Conservation (phyloP, 1,140 invertebrate genomes). For the Arctopsyche grandis region DNA sequence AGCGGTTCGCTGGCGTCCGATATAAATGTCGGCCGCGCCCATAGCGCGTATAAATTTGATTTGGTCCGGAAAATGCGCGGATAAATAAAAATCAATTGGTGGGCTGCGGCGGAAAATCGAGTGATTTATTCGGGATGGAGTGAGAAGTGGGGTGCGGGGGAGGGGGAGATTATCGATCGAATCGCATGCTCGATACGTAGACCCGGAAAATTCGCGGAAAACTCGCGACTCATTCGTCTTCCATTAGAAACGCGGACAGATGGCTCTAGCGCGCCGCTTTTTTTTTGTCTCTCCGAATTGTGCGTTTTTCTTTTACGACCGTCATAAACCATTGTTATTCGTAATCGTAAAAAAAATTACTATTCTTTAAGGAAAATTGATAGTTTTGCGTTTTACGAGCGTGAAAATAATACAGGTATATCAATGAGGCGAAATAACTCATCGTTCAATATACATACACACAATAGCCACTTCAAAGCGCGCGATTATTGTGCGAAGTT, state of each 20-base stretch:
- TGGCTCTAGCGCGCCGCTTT: not conserved
- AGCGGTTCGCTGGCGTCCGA: no score
- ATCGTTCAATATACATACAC: no score
- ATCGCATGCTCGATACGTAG: not conserved
- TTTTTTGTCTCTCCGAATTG: conserved; percentile 2
- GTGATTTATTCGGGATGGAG: conserved; percentile 19
- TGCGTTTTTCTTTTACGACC: conserved; percentile 2
- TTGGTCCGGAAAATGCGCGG: not conserved
- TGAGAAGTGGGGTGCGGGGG: no score
- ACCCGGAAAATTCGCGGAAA: not conserved
- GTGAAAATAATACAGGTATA: no score
- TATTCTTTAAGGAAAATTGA: conserved; percentile 18
- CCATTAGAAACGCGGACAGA: not conserved
- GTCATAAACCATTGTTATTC: conserved; percentile 20
- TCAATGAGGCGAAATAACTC: no score
- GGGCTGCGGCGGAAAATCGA: not conserved
- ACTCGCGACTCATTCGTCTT: not conserved
- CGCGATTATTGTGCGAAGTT: no score
- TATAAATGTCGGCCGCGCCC: not conserved
- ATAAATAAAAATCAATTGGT: conserved; percentile 4
- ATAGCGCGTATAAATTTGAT: not conserved
- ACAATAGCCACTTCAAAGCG: no score
- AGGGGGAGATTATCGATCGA: not conserved
- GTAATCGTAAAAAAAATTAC: conserved; percentile 13
- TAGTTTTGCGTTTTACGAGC: not conserved